Base-by-base conservation (phyloP, 2,797 vertebrate species). In the Rhabdomys pumilio region DNA sequence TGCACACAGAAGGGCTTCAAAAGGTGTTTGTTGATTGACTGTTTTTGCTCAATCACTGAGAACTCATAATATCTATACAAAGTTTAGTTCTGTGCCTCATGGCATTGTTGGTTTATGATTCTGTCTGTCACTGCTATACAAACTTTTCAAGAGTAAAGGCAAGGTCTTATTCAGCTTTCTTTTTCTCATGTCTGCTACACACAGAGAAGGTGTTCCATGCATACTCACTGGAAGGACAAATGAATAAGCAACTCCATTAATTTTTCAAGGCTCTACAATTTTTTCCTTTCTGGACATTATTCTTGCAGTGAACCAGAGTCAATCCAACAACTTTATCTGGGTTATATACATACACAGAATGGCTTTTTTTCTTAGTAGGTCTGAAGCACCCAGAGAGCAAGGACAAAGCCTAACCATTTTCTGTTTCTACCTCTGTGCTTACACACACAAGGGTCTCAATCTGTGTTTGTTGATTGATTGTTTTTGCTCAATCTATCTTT, bases 401-500 rank as follows among this genome's bases (percentile, higher is more conserved):
- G 73, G 47, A 76, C 14, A 89, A 94, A 93, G 7, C 12, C 29
- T 87, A 15, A 53, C 13, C 13, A 19, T 47, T 55, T 92, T 38
- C 63, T 96, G 17, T 93, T 38, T 94, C 87, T 91, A 41, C 41
- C 41, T 50, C 67, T 82, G 19, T 67, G 22, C 41, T 73, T 92
- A 34, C 80, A 81, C 81, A 90, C 12, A 65, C 75, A 90, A 76
- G 47, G 15, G 44, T 2, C 47, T 79, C 75, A 47, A 14, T 80
- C 47, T 34, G 67, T 22, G 81, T 93, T 55, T n/a, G 50, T 29
- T 38, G 41, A 95, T 65, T 67, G 84, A 75, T 90, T 86, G 19
- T 31, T 93, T 72, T 86, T 93, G 59, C 19, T 96, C 24, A 1
- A 77, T 77, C 63, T 82, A 86, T 85, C 94, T 53, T 95, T 76